These are phyloP conservation scores for Promerops cafer DNA, from an alignment of 2,113 vertebrate species.

Conservation along the genomic window DNA sequence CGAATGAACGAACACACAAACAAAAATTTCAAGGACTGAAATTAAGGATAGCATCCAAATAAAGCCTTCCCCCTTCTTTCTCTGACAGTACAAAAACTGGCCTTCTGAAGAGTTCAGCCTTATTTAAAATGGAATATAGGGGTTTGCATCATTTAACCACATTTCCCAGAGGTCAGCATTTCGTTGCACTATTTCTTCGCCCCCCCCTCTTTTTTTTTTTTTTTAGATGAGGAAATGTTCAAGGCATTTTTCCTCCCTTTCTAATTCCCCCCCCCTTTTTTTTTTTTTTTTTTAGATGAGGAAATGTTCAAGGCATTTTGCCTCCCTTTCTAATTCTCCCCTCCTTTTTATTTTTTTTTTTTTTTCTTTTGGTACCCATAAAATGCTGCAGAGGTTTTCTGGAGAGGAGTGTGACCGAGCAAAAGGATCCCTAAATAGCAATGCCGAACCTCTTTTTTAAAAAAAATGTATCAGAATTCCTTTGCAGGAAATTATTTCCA, in stretches of 20 bases:
- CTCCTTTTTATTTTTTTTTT: not conserved
- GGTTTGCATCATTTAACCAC: not conserved
- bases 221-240: not conserved
- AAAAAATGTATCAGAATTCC: slow-evolving; percentile 16
- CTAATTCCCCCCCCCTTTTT: not conserved
- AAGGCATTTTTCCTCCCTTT: not conserved
- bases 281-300: not conserved
- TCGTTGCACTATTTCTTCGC: not conserved
- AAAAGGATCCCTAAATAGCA: slow-evolving; percentile 7
- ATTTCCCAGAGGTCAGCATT: slow-evolving; percentile 6
- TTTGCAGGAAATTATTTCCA: slow-evolving; percentile 36
- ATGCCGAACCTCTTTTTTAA: not conserved
- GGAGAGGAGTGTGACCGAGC: not conserved
- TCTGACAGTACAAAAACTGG: not conserved
- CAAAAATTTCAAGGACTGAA: not conserved
- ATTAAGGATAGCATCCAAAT: not conserved
- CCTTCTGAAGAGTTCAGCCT: not conserved
- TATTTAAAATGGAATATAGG: not conserved
- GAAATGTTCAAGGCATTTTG: not conserved
- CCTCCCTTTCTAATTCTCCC: not conserved
- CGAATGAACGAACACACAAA: not conserved
- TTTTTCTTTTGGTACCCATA: not conserved
- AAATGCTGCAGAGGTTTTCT: slow-evolving; percentile 48
- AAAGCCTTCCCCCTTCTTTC: not conserved
- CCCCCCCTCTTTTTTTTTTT: too few relatives aligned